Evolutionary conservation across 2,888 invertebrate species (phyloP).

Genomic region (Choreutis nemorana): DNA sequence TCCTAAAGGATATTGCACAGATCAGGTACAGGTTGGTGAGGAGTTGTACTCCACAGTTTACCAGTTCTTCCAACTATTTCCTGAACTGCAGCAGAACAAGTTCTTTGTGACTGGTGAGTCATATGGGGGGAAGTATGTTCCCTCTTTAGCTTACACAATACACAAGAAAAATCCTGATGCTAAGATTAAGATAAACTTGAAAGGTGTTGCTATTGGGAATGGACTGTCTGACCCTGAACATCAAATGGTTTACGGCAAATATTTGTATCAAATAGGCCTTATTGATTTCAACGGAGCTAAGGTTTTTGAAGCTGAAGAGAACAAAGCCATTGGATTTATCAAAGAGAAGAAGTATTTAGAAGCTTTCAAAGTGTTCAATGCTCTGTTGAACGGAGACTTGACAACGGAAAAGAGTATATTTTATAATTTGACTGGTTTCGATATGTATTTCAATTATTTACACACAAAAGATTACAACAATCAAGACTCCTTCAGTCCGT

Average conservation of each 20-base stretch:
- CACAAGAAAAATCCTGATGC: constrained; percentile 69
- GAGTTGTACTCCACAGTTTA: constrained; percentile 78
- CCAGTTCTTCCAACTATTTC: constrained; percentile 88
- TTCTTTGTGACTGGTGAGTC: constrained; percentile 93
- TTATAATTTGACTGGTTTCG: constrained; percentile 77
- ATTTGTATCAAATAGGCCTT: constrained; percentile 80
- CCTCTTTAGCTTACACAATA: constrained; percentile 79
- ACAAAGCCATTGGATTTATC: constrained; percentile 67
- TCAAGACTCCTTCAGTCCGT: constrained; percentile 63
- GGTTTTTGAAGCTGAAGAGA: constrained; percentile 69
- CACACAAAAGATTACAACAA: constrained; percentile 64
- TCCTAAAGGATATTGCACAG: constrained; percentile 78
- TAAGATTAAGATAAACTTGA: constrained; percentile 74
- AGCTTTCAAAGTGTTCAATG: constrained; percentile 78
- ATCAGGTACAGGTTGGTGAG: constrained; percentile 81
- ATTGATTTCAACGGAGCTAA: constrained; percentile 70
- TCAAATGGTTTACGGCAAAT: constrained; percentile 80
- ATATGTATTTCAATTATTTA: constrained; percentile 79
- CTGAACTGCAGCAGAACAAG: constrained; percentile 74
- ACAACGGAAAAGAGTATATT: constrained; percentile 67
- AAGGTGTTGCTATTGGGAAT: constrained; percentile 80
- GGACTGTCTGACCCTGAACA: constrained; percentile 81
- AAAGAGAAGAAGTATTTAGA: constrained; percentile 68
- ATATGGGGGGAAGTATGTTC: constrained; percentile 82
- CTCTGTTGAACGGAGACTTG: constrained; percentile 74